Evolutionary conservation across 2,888 invertebrate genomes (phyloP).

Genomic region (Belgica antarctica): DNA sequence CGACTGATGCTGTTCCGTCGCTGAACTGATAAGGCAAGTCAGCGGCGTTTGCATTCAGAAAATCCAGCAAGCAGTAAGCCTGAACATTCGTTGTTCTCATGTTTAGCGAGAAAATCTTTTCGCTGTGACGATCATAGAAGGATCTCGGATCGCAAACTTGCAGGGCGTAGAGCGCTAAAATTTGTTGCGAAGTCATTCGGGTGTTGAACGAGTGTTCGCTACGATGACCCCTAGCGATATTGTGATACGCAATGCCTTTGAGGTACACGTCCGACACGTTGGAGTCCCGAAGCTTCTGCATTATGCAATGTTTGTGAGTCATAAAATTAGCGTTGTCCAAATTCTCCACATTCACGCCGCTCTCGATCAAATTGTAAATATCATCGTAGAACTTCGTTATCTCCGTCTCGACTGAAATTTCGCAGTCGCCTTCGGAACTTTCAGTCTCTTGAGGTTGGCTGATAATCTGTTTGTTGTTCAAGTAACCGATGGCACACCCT

Average conservation of each 20-base stretch:
- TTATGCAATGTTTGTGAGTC: background rate
- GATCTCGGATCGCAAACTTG: background rate
- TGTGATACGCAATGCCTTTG: background rate
- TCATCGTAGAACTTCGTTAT: background rate
- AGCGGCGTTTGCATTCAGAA: background rate
- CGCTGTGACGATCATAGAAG: background rate
- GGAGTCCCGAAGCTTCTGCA: background rate
- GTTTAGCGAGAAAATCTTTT: background rate
- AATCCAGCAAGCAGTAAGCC: background rate
- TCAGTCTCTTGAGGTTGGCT: background rate
- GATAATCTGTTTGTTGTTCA: background rate
- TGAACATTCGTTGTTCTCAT: background rate
- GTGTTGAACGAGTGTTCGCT: background rate
- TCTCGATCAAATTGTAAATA: background rate
- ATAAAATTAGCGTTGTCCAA: constrained; percentile 5
- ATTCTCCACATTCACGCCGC: background rate
- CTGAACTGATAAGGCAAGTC: background rate
- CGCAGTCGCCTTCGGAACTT: background rate
- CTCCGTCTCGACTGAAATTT: background rate
- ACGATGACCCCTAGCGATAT: background rate
- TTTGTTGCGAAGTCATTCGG: background rate
- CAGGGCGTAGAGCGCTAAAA: background rate
- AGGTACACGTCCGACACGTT: background rate
- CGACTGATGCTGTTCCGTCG: background rate
- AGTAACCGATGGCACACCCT: background rate